Evolutionary conservation across 1,140 invertebrate species (phyloP).

Genomic region (Drosophila tristis): DNA sequence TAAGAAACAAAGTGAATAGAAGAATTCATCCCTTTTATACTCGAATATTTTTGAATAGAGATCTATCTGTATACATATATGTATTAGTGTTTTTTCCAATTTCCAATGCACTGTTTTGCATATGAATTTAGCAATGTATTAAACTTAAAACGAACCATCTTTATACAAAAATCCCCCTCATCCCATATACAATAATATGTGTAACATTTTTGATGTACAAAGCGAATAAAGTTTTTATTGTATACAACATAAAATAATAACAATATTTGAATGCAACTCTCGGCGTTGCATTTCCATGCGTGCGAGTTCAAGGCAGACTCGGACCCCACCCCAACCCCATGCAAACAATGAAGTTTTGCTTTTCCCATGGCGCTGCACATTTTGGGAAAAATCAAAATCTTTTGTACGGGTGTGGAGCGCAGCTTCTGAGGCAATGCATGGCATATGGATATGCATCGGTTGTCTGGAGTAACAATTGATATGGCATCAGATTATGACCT

Average conservation of each 20-base stretch:
- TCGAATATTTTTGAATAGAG: constrained; percentile 38
- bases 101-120: constrained; percentile 29
- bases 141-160: constrained; percentile 12
- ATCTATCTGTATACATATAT: not conserved
- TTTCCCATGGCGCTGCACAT: constrained; percentile 36
- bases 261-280: constrained; percentile 5
- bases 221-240: constrained; percentile 76
- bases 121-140: constrained; percentile 35
- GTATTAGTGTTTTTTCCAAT: constrained; percentile 29
- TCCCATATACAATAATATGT: constrained; percentile 51
- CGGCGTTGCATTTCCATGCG: constrained; percentile 19
- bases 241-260: constrained; percentile 52
- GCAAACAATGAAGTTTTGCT: constrained; percentile 41
- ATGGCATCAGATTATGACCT: constrained; percentile 35
- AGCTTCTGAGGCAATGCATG: constrained; percentile 29
- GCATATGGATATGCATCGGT: constrained; percentile 35
- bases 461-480: constrained; percentile 42
- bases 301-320: constrained; percentile 44
- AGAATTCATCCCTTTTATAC: constrained; percentile 25
- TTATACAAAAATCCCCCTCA: constrained; percentile 16
- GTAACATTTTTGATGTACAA: constrained; percentile 73
- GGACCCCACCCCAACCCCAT: too few relatives aligned
- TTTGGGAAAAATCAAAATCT: constrained; percentile 38
- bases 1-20: constrained; percentile 22
- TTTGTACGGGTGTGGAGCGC: constrained; percentile 12